Conservation (phyloP, 2,113 vertebrate species). For the Chlorodrepanis virens region DNA sequence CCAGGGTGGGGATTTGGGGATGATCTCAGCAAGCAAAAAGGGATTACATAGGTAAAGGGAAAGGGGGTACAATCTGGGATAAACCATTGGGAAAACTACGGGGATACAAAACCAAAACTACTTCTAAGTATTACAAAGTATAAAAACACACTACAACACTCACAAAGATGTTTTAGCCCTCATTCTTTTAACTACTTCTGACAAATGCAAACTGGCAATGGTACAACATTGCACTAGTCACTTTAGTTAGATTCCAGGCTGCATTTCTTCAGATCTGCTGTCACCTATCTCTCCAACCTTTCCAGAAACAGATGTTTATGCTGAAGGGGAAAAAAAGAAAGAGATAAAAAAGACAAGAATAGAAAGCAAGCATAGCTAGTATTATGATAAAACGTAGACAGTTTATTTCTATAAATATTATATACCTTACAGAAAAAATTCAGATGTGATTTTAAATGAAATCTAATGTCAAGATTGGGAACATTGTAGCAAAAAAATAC, state of each 20-base stretch:
- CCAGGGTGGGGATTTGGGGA: too few relatives aligned
- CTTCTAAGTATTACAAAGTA: too few relatives aligned
- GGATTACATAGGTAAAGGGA: too few relatives aligned
- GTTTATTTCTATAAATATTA: neutral
- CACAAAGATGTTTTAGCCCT: neutral
- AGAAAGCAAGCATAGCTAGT: neutral
- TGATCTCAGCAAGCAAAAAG: too few relatives aligned
- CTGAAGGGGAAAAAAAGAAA: accelerated
- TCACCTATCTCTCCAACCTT: neutral
- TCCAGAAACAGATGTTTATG: neutral
- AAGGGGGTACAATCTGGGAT: too few relatives aligned
- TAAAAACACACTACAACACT: too few relatives aligned
- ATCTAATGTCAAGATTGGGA: neutral
- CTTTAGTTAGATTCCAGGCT: neutral
- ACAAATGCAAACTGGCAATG: neutral
- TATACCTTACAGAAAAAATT: neutral
- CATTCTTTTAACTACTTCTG: neutral
- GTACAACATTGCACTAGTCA: neutral
- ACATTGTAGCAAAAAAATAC: neutral
- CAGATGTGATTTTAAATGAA: neutral
- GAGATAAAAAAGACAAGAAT: neutral
- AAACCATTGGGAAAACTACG: too few relatives aligned
- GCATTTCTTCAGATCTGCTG: neutral
- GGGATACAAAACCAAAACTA: too few relatives aligned
- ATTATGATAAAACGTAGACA: neutral